Evolutionary conservation across 2,888 invertebrate genomes (phyloP).

Genomic region (Dinocampus coccinellae): DNA sequence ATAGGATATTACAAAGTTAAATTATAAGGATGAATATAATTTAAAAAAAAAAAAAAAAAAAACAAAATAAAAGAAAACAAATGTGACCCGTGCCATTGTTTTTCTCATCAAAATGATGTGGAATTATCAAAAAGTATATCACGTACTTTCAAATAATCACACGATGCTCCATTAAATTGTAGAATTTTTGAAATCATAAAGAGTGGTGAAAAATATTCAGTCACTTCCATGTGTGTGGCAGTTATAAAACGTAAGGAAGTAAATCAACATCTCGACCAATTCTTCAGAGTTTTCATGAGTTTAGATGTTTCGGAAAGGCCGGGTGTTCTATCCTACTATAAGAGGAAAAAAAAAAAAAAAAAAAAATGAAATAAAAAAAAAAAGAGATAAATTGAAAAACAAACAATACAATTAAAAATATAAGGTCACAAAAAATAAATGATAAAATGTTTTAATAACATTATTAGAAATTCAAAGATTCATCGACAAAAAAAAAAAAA

Average conservation of each 20-base stretch:
- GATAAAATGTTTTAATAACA: constrained; percentile 55
- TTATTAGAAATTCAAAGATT: constrained; percentile 51
- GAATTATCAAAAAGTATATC: constrained; percentile 28
- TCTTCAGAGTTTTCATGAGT: background rate
- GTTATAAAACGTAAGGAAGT: background rate
- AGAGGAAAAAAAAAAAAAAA: background rate
- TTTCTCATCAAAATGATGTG: background rate
- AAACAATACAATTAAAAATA: constrained; percentile 46
- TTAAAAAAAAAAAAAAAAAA: no score
- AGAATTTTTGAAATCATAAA: background rate
- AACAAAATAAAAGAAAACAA: no score
- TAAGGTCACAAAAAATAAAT: constrained; percentile 51
- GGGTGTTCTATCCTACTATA: background rate
- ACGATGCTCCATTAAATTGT: background rate
- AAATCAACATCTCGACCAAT: background rate
- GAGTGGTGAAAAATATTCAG: constrained; percentile 1
- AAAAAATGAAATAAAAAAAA: constrained; percentile 34
- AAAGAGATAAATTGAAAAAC: no score
- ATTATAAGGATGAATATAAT: no score
- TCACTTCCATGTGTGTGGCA: constrained; percentile 2
- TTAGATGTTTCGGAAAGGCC: background rate
- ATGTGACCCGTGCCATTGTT: background rate
- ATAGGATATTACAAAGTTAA: background rate
- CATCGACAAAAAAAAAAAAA: constrained; percentile 39
- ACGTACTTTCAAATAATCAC: constrained; percentile 21